These are phyloP conservation scores for Lasioglossum lativentre DNA, from an alignment of 2,888 invertebrate species.

Conservation along the genomic window DNA sequence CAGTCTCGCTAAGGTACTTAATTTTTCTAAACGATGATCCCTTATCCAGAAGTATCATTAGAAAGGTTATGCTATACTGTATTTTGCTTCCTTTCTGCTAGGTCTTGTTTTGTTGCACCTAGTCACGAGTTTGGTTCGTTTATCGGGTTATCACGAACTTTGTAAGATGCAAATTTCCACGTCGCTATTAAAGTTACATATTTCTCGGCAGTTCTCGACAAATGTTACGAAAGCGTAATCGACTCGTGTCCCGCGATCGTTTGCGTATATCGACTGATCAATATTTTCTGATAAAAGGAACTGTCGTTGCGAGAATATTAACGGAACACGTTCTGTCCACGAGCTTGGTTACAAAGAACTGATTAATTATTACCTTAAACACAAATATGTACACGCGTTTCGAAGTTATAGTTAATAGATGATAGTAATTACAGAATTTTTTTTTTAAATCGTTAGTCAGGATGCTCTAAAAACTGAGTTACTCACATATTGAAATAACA, in stretches of 20 bases:
- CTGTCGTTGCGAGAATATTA: background rate
- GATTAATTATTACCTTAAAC: background rate
- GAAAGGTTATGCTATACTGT: background rate
- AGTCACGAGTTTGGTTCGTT: background rate
- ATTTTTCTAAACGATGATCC: background rate
- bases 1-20: background rate
- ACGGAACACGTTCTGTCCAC: background rate
- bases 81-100: background rate
- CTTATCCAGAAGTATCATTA: background rate
- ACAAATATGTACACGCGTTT: background rate
- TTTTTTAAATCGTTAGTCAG: no score
- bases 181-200: background rate
- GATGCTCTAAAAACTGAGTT: no score
- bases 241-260: constrained; percentile 22
- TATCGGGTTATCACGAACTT: constrained; percentile 20
- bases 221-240: background rate
- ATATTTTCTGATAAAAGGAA: background rate
- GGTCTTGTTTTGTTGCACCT: background rate
- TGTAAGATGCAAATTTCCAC: constrained; percentile 40
- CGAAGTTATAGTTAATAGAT: background rate
- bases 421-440: no score
- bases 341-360: background rate
- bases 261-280: background rate
- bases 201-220: constrained; percentile 2
- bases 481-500: background rate